Evolutionary conservation across 2,113 vertebrate genomes (phyloP).

Genomic region (Pituophis catenifer): DNA sequence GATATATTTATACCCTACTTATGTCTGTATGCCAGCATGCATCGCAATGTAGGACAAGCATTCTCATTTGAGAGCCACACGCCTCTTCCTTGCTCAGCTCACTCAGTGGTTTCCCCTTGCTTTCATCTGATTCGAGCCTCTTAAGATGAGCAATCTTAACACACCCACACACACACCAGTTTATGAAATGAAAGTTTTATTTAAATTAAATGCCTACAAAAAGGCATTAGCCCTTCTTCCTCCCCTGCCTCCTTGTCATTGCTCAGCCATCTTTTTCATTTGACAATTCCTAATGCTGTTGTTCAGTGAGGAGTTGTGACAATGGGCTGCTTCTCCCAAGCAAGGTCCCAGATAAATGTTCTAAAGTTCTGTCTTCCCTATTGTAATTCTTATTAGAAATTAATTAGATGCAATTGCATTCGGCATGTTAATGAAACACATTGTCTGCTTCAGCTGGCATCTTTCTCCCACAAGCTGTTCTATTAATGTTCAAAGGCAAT

Average conservation of each 20-base stretch:
- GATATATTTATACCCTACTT: conserved; percentile 39
- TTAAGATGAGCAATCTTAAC: background rate
- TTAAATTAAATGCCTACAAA: conserved; percentile 2
- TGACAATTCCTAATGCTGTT: conserved; percentile 32
- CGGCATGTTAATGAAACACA: conserved; percentile 53
- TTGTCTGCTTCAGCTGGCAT: conserved; percentile 30
- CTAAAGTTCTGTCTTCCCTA: conserved; percentile 30
- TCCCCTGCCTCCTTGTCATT: background rate
- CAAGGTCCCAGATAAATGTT: conserved; percentile 46
- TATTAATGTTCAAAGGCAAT: background rate
- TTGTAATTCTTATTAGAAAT: conserved; percentile 56
- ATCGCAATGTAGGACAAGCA: background rate
- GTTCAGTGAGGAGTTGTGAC: conserved; percentile 7
- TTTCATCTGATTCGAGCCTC: background rate
- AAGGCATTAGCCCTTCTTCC: background rate
- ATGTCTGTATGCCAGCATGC: conserved; percentile 16
- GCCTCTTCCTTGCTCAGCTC: background rate
- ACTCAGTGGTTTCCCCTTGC: background rate
- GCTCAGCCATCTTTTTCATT: conserved; percentile 18
- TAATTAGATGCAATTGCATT: conserved; percentile 54
- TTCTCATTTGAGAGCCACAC: conserved; percentile 1
- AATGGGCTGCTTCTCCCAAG: conserved; percentile 29
- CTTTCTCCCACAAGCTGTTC: background rate
- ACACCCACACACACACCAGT: background rate
- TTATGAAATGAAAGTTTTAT: conserved; percentile 37